Evolutionary conservation across 1,140 invertebrate species (phyloP).

Genomic region (Temnothorax curvispinosus): DNA sequence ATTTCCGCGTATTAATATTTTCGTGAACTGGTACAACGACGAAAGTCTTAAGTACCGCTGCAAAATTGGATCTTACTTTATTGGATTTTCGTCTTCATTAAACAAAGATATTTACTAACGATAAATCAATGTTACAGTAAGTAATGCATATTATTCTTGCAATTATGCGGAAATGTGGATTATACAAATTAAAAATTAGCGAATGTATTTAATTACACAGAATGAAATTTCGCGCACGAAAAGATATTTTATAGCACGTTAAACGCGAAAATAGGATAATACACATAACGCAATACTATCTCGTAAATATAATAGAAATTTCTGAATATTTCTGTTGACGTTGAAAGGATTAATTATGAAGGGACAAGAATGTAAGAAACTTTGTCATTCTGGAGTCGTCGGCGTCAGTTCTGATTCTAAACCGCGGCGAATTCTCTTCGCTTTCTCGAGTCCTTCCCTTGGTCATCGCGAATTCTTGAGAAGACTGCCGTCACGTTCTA

Average conservation of each 20-base stretch:
- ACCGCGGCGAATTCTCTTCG: constrained; percentile 47
- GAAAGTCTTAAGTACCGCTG: too few species aligned
- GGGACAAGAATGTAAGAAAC: not conserved
- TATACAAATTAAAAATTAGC: too few species aligned
- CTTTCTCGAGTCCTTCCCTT: constrained; percentile 47
- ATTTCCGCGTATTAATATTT: constrained; percentile 22
- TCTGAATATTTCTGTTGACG: constrained; percentile 1
- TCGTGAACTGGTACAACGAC: too few species aligned
- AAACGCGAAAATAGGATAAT: not conserved
- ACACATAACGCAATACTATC: not conserved
- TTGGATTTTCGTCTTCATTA: not conserved
- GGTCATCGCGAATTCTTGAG: constrained; percentile 6
- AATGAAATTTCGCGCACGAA: not conserved
- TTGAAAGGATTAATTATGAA: constrained; percentile 11
- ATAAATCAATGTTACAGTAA: not conserved
- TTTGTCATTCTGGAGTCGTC: constrained; percentile 42
- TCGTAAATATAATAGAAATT: not conserved
- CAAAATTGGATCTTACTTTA: not conserved
- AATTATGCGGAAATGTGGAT: not conserved
- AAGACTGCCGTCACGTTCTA: not conserved
- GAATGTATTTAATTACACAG: not conserved
- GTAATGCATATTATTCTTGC: not conserved
- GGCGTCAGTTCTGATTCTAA: not conserved
- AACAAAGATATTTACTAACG: not conserved
- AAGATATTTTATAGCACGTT: not conserved